Evolutionary conservation across 1,140 invertebrate genomes (phyloP).

Genomic region (Mycetomoellerius zeteki): DNA sequence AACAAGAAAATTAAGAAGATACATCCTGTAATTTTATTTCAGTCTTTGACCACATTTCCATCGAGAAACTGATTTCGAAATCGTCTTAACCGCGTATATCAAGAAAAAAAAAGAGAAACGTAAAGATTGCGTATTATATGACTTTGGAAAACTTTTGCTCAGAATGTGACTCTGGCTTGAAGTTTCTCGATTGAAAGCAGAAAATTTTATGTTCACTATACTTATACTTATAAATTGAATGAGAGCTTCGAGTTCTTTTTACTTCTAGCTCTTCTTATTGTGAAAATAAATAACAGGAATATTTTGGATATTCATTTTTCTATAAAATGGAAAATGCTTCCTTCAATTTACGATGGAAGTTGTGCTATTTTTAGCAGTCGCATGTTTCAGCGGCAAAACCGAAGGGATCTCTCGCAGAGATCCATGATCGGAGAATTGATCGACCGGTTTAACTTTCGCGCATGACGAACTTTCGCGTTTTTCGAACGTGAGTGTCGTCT

Average conservation of each 20-base stretch:
- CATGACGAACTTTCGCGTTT: constrained; percentile 29
- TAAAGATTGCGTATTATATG: not conserved
- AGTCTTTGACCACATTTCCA: not conserved
- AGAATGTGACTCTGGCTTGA: not conserved
- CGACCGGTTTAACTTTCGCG: constrained; percentile 48
- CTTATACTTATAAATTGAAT: not conserved
- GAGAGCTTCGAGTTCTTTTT: not conserved
- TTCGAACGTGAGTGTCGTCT: constrained; percentile 28
- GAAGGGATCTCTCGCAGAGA: not conserved
- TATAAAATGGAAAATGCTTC: too few relatives aligned
- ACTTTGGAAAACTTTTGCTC: constrained; percentile 1
- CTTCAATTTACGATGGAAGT: not conserved
- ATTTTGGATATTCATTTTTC: not conserved
- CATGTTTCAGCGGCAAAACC: not conserved
- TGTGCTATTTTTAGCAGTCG: not conserved
- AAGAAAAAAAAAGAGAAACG: constrained; percentile 12
- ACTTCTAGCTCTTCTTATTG: not conserved
- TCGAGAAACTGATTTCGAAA: constrained; percentile 25
- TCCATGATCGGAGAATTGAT: constrained; percentile 1
- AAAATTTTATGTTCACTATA: not conserved
- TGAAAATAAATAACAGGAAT: not conserved
- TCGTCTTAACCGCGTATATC: not conserved
- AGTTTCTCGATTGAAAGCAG: not conserved
- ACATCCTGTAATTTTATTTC: constrained; percentile 6
- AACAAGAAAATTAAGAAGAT: constrained; percentile 27